A percentile compares a stretch with the other conserved stretches of the same genome.
Evolutionary conservation across 2,797 vertebrate species (phyloP).

Genomic region (Spheniscus humboldti): DNA sequence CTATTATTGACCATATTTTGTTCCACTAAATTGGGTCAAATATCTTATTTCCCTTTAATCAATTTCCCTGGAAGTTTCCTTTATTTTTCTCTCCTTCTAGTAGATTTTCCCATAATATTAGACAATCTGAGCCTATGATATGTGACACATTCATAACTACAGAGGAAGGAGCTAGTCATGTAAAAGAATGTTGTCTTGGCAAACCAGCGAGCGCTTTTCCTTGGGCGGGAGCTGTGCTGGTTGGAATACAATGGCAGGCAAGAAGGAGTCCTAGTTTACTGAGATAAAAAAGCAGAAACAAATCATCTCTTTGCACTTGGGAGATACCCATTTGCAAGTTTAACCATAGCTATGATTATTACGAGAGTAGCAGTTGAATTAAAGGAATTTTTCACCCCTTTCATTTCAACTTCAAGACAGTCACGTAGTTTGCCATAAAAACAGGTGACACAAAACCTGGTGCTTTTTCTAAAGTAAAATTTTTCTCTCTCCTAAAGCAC

Average conservation of each 20-base stretch:
- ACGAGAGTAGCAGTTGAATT: not conserved
- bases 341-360: not conserved
- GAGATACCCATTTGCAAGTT: not conserved
- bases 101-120: conserved; percentile 68
- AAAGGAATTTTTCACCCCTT: not conserved
- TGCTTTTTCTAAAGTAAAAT: not conserved
- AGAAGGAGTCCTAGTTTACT: not conserved
- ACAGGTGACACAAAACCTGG: not conserved
- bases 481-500: not conserved
- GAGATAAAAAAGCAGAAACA: not conserved
- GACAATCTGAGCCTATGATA: conserved; percentile 55
- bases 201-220: conserved; percentile 15
- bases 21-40: conserved; percentile 42
- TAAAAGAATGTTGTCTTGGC: conserved; percentile 64
- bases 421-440: not conserved
- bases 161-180: conserved; percentile 67
- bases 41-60: conserved; percentile 63
- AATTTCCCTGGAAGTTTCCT: conserved; percentile 68
- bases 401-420: not conserved
- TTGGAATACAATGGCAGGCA: conserved; percentile 10
- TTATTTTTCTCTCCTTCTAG: conserved; percentile 63
- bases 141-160: conserved; percentile 60
- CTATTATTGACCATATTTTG: conserved; percentile 43
- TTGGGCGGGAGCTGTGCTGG: conserved; percentile 1
- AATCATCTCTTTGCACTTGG: not conserved